A percentile compares a stretch with the other conserved stretches of the same genome.
phyloP scores from a whole-genome alignment of 2,113 vertebrate genomes.

The Eira barbara region DNA sequence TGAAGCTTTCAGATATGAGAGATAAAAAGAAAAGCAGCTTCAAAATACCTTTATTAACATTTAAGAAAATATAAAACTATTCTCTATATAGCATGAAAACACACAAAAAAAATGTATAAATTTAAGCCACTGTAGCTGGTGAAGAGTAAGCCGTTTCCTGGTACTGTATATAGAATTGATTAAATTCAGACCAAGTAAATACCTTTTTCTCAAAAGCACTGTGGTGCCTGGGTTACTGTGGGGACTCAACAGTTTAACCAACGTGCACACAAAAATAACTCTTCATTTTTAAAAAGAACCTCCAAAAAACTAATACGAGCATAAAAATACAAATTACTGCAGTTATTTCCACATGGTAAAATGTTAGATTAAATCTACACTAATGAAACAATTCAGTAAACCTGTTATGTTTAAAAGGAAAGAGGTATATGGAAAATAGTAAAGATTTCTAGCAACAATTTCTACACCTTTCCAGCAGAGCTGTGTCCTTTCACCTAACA shows the following conservation, averaged over 20 bases:
- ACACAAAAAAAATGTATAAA: not conserved
- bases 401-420: constrained; percentile 15
- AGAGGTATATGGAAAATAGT: not conserved
- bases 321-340: constrained; percentile 13
- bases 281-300: not conserved
- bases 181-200: not conserved
- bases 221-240: not conserved
- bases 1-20: not conserved
- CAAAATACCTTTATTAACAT: constrained; percentile 33
- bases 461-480: not conserved
- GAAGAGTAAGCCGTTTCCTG: not conserved
- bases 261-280: not conserved
- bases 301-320: constrained; percentile 34
- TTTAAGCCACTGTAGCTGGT: not conserved
- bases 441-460: not conserved
- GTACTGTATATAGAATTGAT: not conserved
- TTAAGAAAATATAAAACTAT: constrained; percentile 26
- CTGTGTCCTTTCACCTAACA: not conserved
- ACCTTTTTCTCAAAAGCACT: constrained; percentile 31
- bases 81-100: not conserved
- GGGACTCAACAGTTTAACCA: not conserved
- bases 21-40: not conserved
- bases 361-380: not conserved
- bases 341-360: not conserved
- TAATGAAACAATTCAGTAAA: not conserved